Conservation (phyloP, 1,140 invertebrate genomes). For the Trichonephila clavata region DNA sequence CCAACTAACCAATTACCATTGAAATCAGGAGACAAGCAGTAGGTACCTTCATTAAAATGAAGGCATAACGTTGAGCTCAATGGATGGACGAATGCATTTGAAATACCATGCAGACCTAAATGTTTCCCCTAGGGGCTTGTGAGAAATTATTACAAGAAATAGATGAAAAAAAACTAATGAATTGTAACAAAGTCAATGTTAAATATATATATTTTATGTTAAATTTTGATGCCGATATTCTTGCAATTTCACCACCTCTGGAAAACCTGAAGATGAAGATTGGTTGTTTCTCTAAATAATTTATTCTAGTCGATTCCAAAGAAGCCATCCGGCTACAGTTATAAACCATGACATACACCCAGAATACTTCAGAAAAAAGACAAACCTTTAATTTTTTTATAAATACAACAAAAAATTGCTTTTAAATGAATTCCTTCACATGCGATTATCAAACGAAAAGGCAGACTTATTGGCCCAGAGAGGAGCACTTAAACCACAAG, state of each 20-base stretch:
- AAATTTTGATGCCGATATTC: constrained; percentile 7
- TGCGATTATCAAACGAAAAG: background rate
- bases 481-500: background rate
- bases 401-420: background rate
- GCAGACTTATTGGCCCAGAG: background rate
- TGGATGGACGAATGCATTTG: no score
- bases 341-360: background rate
- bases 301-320: constrained; percentile 18
- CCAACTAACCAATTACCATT: no score
- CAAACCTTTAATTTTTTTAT: background rate
- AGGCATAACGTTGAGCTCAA: no score
- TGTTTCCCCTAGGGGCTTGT: no score
- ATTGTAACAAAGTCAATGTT: no score
- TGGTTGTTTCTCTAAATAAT: background rate
- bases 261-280: background rate
- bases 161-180: no score
- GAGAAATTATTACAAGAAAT: no score
- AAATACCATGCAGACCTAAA: no score
- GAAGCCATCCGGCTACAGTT: background rate
- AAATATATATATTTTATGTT: background rate
- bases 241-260: background rate
- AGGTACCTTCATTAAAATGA: no score
- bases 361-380: background rate
- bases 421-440: background rate
- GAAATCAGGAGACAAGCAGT: no score